Conservation (phyloP, 2,888 invertebrate species). For the Brachyopa scutellaris region DNA sequence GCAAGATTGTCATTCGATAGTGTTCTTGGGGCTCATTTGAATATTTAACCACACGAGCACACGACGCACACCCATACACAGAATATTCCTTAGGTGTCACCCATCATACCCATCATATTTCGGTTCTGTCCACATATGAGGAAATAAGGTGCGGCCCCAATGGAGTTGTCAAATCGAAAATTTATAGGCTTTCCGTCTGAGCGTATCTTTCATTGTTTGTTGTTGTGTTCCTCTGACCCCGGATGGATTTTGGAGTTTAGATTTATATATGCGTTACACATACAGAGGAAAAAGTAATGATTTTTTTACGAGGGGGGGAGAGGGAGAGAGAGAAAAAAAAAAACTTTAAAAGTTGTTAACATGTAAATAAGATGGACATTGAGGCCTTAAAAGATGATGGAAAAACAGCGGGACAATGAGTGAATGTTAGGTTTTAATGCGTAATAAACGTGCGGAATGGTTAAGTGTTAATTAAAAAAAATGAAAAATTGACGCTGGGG, state of each 20-base stretch:
- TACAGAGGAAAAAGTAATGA: background rate
- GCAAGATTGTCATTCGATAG: background rate
- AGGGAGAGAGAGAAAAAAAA: background rate
- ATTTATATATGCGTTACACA: slow-evolving; percentile 28
- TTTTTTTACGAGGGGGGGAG: too few species aligned
- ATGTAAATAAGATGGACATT: slow-evolving; percentile 36
- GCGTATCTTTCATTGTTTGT: background rate
- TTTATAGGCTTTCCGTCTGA: slow-evolving; percentile 33
- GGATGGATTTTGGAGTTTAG: too few species aligned
- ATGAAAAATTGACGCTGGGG: slow-evolving; percentile 3
- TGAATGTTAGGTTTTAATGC: slow-evolving; percentile 43
- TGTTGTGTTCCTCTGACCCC: slow-evolving; percentile 1
- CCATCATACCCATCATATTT: slow-evolving; percentile 49
- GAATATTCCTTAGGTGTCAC: slow-evolving; percentile 27
- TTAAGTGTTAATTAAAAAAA: slow-evolving; percentile 43
- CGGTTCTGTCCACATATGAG: slow-evolving; percentile 2
- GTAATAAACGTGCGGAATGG: slow-evolving; percentile 39
- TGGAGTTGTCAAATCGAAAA: slow-evolving; percentile 46
- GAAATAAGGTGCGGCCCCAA: slow-evolving; percentile 34
- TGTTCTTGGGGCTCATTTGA: slow-evolving; percentile 19
- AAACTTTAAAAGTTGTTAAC: slow-evolving; percentile 31
- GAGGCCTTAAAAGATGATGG: background rate
- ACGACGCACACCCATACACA: slow-evolving; percentile 9
- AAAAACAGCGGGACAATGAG: background rate
- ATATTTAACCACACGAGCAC: background rate